phyloP scores from a whole-genome alignment of 2,888 invertebrate genomes.

The Myopa tessellatipennis region DNA sequence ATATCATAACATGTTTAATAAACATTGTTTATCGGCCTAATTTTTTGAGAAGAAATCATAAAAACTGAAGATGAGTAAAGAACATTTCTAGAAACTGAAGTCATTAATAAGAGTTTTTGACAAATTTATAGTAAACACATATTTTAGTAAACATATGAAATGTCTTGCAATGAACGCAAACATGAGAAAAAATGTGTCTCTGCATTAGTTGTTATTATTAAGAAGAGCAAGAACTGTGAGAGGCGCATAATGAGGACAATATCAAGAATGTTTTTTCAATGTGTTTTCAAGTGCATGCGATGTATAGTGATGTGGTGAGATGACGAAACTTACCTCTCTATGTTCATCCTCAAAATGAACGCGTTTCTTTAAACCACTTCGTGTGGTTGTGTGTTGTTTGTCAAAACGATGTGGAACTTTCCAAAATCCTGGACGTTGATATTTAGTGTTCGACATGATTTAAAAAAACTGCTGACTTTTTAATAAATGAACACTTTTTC shows the following conservation, averaged over 20 bases:
- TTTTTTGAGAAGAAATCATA: neutral
- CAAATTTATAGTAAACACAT: slow-evolving; percentile 53
- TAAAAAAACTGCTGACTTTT: neutral
- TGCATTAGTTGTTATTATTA: no score
- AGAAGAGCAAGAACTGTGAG: no score
- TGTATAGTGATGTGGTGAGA: neutral
- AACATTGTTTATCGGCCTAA: neutral
- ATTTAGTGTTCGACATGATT: slow-evolving; percentile 45
- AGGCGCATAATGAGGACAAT: slow-evolving; percentile 10
- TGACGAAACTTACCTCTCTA: slow-evolving; percentile 30
- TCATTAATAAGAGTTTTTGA: slow-evolving; percentile 45
- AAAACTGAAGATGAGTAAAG: slow-evolving; percentile 9
- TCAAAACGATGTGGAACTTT: slow-evolving; percentile 51
- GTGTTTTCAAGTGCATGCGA: neutral
- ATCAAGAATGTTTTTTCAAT: neutral
- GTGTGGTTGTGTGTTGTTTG: slow-evolving; percentile 42
- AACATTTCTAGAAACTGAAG: neutral
- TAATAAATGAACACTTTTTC: neutral
- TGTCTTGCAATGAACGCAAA: neutral
- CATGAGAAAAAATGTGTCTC: neutral
- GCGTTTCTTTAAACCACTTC: slow-evolving; percentile 63
- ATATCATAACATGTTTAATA: no score
- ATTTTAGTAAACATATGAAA: slow-evolving; percentile 33
- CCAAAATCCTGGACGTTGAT: slow-evolving; percentile 64
- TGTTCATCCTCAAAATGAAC: slow-evolving; percentile 68